Conservation (phyloP, 2,888 invertebrate genomes). For the Teleogryllus oceanicus region DNA sequence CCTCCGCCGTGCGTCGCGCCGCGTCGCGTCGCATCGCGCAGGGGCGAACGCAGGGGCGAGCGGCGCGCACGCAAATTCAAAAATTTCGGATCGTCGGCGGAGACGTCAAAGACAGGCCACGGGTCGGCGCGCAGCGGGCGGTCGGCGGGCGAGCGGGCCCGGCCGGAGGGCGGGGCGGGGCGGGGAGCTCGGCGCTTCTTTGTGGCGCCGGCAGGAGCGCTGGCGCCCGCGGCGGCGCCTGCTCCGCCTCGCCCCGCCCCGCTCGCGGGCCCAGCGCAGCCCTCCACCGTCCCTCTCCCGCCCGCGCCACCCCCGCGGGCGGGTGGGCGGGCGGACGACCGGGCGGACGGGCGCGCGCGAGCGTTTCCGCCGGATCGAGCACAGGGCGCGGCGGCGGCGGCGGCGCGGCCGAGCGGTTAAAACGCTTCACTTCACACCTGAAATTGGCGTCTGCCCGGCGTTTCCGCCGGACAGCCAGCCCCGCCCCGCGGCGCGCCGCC, state of each 20-base stretch:
- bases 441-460: slow-evolving; percentile 3
- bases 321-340: not conserved
- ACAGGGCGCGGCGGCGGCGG: not conserved
- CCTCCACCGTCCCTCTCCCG: not conserved
- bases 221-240: not conserved
- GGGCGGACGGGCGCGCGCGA: not conserved
- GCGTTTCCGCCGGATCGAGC: not conserved
- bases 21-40: too few relatives aligned
- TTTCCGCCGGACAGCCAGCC: too few relatives aligned
- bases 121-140: not conserved
- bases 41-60: too few relatives aligned
- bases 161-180: not conserved
- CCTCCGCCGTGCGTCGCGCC: too few relatives aligned
- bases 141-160: not conserved
- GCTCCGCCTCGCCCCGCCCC: not conserved
- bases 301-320: not conserved
- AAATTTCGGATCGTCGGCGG: slow-evolving; percentile 9
- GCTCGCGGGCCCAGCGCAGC: not conserved
- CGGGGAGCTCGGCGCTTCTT: not conserved
- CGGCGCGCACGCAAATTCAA: not conserved
- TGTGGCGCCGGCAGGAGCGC: slow-evolving; percentile 6
- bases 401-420: slow-evolving; percentile 1
- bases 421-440: slow-evolving; percentile 9
- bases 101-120: not conserved
- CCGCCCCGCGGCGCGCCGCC: not conserved